Base-by-base conservation (phyloP, 2,797 vertebrate genomes). In the Acrocephalus scirpaceus region DNA sequence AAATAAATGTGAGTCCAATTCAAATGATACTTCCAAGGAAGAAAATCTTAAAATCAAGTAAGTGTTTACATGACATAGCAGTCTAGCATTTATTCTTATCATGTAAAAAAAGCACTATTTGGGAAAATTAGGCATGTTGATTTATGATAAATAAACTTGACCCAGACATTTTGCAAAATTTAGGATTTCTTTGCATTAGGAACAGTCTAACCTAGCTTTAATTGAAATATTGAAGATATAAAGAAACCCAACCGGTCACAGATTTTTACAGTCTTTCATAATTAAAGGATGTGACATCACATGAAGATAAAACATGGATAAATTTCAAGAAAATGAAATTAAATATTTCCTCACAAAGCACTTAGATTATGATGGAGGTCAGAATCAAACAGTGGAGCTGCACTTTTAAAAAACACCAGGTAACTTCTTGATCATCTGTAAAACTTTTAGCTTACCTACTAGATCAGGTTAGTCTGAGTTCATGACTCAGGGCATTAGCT, bases 311-410 rank as follows among this genome's bases (percentile, higher is more conserved):
- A 91, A 79, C 2, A 66, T 84, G 65, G 44, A 21, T 85, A 94
- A 90, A 91, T 95, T 94, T 95, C 60, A 94, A 93, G 75, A 25
- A 88, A 95, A 94, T 94, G 14, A 92, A 94, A 95, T 69, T 8
- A 95, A 95, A 88, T 96, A 86, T 84, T 93, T 94, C 75, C 76
- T 90, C 71, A 82, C 30, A 71, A 50, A 92, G 47, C 44, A 82
- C 64, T 91, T 83, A 21, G 34, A 58, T 86, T 87, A 44, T 69
- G 27, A 36, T 88, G 21, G 72, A 95, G 91, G 89, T 95, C 92
- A 95, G 60, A 96, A 72, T 91, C 64, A 76, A 90, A 66, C 18
- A 64, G 16, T 44, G 23, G 60, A 89, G 32, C 83, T 82, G 44
- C 48, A 65, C 58, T 95, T 94, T 66, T 66, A 13, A 82, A 79